phyloP scores from a whole-genome alignment of 2,113 vertebrate genomes.

The Oxyruncus cristatus region DNA sequence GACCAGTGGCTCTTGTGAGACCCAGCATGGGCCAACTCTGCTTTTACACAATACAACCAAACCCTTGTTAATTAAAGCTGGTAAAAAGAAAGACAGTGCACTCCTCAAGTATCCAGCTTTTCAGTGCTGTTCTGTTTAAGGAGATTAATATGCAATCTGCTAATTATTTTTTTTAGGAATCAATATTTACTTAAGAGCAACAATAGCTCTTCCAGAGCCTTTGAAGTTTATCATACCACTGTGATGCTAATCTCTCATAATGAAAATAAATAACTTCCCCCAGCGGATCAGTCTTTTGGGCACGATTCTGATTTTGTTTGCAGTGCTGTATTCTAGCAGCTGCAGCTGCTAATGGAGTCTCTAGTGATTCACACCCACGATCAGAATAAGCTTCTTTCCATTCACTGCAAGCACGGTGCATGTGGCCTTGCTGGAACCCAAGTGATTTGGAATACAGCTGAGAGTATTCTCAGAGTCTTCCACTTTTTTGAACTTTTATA shows the following conservation, averaged over 20 bases:
- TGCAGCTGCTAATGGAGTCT: neutral
- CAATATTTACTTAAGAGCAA: neutral
- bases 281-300: neutral
- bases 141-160: neutral
- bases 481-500: neutral
- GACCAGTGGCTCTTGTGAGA: neutral
- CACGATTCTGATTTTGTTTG: neutral
- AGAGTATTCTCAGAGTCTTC: neutral
- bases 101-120: neutral
- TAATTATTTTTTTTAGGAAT: neutral
- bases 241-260: neutral
- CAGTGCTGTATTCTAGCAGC: neutral
- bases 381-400: neutral
- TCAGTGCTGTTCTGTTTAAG: neutral
- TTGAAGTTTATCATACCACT: conserved; percentile 1
- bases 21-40: neutral
- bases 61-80: neutral
- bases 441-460: neutral
- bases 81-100: neutral
- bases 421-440: neutral
- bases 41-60: neutral
- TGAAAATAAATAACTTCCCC: conserved; percentile 13
- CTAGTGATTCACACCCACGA: neutral
- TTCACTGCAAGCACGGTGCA: neutral
- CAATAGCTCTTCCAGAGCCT: neutral